Evolutionary conservation across 2,888 invertebrate genomes (phyloP), one percentile per base, ranked within the genome.

Genomic region (Drosophila prostipennis): DNA sequence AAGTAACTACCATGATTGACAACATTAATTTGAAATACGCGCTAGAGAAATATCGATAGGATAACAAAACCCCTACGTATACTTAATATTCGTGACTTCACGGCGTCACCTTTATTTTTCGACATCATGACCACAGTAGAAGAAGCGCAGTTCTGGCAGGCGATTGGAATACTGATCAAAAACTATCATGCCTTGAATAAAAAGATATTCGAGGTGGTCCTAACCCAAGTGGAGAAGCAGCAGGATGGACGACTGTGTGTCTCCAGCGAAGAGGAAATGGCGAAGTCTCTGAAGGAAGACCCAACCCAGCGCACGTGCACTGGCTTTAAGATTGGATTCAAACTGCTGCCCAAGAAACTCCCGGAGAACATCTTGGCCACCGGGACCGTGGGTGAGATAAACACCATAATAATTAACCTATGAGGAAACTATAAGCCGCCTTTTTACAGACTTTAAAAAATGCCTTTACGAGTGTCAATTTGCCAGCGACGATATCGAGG

Each of bases 151-250:
- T 96, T 95, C 91, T 96, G 95, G 95, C 92, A 93, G 68, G 93
- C 94, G 1, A 90, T 95, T 55, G 89, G 92, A 54, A 93, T 96
- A 74, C 94, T 95, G 88, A 90, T 95, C 64, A 93, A 92, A 59
- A 95, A 95, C 90, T 95, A 96, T 54, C 95, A 96, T 89, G 93
- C 95, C 61, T 92, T 96, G 6, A 96, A 96, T 91, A 94, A 95
- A 80, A 94, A 95, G 89, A 92, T 96, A 87, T 94, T 94, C 90
- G 95, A 94, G 4, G 89, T 90, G 42, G 68, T 87, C 1, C 59
- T 85, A 6, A 72, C 65, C 6, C 53, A 67, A 53, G 86, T 87
- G 0, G 61, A 80, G 19, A 79, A 76, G 54, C 49, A 84, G 7
- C 5, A 68, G 2, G 54, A 78, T 54, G 93, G 74, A 0, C 39